Conservation (phyloP, 2,113 vertebrate genomes). For the Madoqua kirkii region DNA sequence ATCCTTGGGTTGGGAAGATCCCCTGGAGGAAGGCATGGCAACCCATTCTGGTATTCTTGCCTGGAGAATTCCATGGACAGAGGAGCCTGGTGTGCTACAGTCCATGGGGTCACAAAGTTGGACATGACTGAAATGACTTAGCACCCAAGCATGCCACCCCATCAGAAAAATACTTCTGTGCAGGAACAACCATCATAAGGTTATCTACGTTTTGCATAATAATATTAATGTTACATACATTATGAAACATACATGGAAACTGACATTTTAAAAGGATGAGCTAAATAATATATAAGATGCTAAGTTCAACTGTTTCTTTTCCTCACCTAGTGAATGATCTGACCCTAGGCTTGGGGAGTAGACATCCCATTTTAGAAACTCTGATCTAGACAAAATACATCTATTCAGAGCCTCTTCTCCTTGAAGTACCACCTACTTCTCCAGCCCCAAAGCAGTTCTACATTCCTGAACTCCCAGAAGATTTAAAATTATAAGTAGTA, state of each 20-base stretch:
- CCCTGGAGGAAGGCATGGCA: neutral
- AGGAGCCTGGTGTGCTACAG: neutral
- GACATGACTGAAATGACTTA: neutral
- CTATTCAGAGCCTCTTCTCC: neutral
- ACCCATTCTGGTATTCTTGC: neutral
- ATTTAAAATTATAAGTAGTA: neutral
- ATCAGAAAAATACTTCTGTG: neutral
- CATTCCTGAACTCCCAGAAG: neutral
- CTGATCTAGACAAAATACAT: neutral
- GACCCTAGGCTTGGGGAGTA: neutral
- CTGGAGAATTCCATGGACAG: neutral
- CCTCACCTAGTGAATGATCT: neutral
- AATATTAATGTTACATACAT: neutral
- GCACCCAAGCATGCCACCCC: neutral
- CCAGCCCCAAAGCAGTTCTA: neutral
- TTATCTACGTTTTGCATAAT: neutral
- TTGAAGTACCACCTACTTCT: neutral
- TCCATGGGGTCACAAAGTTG: neutral
- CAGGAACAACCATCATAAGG: neutral
- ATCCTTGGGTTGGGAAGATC: neutral
- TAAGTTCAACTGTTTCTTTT: neutral
- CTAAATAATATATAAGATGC: neutral
- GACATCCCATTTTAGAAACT: neutral
- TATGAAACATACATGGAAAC: neutral
- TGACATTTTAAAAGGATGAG: slow-evolving; percentile 7